phyloP scores from a whole-genome alignment of 2,113 vertebrate genomes.

The Pluvianellus socialis region DNA sequence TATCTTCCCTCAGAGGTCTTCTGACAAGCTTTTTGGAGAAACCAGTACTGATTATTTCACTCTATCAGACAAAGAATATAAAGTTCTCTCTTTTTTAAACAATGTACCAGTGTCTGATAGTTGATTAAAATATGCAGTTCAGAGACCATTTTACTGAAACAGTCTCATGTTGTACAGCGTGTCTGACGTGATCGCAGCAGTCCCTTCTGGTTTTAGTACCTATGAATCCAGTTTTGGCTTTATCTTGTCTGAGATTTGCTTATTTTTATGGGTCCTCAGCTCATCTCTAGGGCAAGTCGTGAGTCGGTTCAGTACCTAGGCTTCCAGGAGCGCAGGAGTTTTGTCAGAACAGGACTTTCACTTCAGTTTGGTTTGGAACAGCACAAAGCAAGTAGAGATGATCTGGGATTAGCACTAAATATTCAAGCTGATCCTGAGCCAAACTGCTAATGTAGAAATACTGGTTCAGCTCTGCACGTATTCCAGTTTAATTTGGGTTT shows the following conservation, averaged over 20 bases:
- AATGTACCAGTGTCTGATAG: background rate
- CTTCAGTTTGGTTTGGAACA: background rate
- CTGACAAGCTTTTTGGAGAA: background rate
- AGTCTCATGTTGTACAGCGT: background rate
- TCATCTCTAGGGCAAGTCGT: background rate
- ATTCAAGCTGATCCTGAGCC: conserved; percentile 16
- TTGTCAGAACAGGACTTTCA: background rate
- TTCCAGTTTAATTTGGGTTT: background rate
- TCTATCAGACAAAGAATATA: background rate
- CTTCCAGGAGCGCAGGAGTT: background rate
- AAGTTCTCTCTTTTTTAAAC: background rate
- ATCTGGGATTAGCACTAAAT: conserved; percentile 1
- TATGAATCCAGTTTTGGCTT: background rate
- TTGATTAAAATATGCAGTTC: background rate
- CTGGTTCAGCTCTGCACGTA: background rate
- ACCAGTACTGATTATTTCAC: background rate
- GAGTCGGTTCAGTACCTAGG: background rate
- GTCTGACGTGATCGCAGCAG: background rate
- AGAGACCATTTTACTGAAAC: background rate
- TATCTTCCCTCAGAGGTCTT: background rate
- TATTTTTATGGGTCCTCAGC: background rate
- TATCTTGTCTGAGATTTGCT: background rate
- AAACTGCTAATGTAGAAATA: conserved; percentile 3
- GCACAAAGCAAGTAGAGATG: background rate
- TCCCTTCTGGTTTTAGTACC: background rate